phyloP scores from a whole-genome alignment of 2,888 invertebrate species.

The Anorthoa munda region DNA sequence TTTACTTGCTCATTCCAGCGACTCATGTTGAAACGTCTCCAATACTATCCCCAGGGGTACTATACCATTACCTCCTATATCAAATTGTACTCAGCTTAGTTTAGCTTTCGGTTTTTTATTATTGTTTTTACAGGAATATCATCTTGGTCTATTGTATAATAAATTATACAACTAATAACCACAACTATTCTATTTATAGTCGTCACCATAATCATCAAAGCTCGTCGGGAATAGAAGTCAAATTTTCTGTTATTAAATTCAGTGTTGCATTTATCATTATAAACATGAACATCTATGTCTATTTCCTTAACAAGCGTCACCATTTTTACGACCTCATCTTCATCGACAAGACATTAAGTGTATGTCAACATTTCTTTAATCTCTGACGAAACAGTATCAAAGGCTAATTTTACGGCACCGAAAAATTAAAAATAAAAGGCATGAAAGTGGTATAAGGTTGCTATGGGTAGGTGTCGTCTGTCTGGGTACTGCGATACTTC shows the following conservation, averaged over 20 bases:
- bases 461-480: constrained; percentile 41
- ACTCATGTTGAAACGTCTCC: constrained; percentile 17
- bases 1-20: constrained; percentile 10
- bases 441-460: constrained; percentile 17
- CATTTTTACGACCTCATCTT: not conserved
- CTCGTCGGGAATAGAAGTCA: not conserved
- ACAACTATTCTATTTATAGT: constrained; percentile 11
- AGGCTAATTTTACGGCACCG: constrained; percentile 52
- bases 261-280: not conserved
- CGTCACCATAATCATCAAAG: constrained; percentile 31
- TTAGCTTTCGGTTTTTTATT: not conserved
- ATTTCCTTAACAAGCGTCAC: constrained; percentile 10
- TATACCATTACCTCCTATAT: constrained; percentile 1
- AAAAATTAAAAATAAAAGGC: constrained; percentile 59
- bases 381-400: constrained; percentile 49
- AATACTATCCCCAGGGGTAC: not conserved
- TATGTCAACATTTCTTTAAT: constrained; percentile 32
- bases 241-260: constrained; percentile 7
- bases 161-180: not conserved
- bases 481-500: constrained; percentile 61
- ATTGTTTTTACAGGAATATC: not conserved
- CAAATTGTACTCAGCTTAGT: not conserved
- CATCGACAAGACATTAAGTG: constrained; percentile 31
- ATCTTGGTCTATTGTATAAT: not conserved
- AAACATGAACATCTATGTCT: constrained; percentile 7